A percentile compares a stretch with the other conserved stretches of the same genome.
These are phyloP conservation scores for Etheostoma spectabile DNA, from an alignment of 2,113 vertebrate genomes.

Conservation along the genomic window DNA sequence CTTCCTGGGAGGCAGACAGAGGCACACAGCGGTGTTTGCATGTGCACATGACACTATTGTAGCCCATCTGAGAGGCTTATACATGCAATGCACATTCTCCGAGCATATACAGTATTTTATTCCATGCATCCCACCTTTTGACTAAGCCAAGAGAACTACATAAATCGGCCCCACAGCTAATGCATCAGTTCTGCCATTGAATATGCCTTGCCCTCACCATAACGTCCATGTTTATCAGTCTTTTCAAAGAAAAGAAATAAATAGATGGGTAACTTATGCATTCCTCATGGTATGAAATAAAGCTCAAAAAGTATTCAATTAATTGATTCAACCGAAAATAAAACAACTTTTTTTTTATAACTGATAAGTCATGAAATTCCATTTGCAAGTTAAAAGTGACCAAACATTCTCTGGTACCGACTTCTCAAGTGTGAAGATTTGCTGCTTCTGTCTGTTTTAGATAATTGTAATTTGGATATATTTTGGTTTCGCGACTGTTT, in stretches of 20 bases:
- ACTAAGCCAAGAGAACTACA: background rate
- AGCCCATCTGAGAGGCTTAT: background rate
- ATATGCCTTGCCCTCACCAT: no score
- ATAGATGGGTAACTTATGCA: background rate
- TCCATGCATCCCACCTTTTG: background rate
- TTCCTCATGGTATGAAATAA: background rate
- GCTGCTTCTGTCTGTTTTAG: background rate
- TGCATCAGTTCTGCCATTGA: background rate
- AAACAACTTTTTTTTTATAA: background rate
- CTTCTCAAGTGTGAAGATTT: background rate
- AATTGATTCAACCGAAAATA: background rate
- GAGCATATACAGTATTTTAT: background rate
- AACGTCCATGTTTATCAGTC: background rate
- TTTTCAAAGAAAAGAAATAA: background rate
- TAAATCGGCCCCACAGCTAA: background rate
- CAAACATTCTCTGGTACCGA: background rate
- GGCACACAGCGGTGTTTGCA: constrained; percentile 4
- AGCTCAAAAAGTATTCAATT: background rate
- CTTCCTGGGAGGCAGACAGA: constrained; percentile 1
- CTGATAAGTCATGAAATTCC: background rate
- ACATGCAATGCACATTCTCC: background rate
- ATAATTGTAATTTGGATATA: background rate
- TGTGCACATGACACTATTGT: background rate
- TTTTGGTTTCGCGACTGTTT: background rate
- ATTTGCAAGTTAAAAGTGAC: background rate